Evolutionary conservation across 2,113 vertebrate species (phyloP), one percentile per base, ranked within the genome.

Genomic region (Coryphaenoides rupestris): DNA sequence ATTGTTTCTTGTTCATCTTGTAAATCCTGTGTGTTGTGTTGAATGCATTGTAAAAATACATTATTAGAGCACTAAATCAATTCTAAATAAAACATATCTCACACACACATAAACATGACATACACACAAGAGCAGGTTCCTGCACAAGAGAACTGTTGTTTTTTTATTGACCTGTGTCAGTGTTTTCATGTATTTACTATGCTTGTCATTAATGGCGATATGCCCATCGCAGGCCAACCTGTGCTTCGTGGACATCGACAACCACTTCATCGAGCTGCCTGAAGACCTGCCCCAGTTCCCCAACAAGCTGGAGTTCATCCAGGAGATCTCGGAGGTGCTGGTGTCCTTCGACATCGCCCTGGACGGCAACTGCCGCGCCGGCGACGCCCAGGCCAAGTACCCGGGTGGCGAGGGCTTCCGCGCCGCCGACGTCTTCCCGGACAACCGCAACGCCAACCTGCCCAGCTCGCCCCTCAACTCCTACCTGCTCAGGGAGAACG

Each of bases 211-310:
- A 13, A 40, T 40, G 33, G 33, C 33, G 33, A 12, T 40, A 12
- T 10, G 9, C 33, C 47, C 54, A 45, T 55, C 73, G 46, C 73
- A 99, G 97, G 97, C 97, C 73, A 98, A 98, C 80, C 87, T 99
- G 74, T 99, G 97, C 87, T 98, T 99, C 79, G 96, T 99, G 86
- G 97, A 99, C 84, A 94, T 99, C 57, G 97, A 99, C 88, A 98
- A 99, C 92, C 96, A 98, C 78, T 98, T 95, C 74, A 93, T 98
- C 2, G 97, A 99, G 72, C 90, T 99, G 73, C 97, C 97, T 0
- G 97, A 99, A 84, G 97, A 99, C 71, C 81, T 99, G 74, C 96
- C 97, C 55, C 97, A 98, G 81, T 99, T 99, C 79, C 97, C 97
- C 75, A 98, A 99, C 87, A 98, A 98, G 78, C 91, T 98, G 14